Evolutionary conservation across 2,888 invertebrate species (phyloP).

Genomic region (Alloscopus bannaensis): DNA sequence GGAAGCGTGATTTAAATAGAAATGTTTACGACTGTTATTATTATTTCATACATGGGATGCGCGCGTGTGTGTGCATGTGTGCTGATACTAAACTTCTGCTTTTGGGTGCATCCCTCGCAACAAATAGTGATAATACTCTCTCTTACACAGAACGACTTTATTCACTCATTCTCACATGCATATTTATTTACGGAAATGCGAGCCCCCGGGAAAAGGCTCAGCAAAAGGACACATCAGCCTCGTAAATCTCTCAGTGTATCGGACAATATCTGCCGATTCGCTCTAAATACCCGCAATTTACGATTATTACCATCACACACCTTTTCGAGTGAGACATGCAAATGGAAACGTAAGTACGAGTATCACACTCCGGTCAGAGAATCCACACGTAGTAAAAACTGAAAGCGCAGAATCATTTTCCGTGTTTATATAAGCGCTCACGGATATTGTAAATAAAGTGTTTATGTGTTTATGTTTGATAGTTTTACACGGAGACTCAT

Average conservation of each 20-base stretch:
- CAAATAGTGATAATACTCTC: constrained; percentile 11
- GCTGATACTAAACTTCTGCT: neutral
- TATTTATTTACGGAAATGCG: constrained; percentile 38
- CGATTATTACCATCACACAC: constrained; percentile 63
- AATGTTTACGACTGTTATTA: constrained; percentile 63
- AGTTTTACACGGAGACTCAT: constrained; percentile 16
- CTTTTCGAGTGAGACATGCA: too few relatives aligned
- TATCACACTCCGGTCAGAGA: too few relatives aligned
- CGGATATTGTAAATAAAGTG: too few relatives aligned
- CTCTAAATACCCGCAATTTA: constrained; percentile 65
- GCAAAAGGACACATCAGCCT: constrained; percentile 55
- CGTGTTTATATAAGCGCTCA: too few relatives aligned
- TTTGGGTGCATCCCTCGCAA: neutral
- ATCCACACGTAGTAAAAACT: too few relatives aligned
- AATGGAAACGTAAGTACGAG: too few relatives aligned
- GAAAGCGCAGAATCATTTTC: too few relatives aligned
- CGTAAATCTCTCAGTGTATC: constrained; percentile 61
- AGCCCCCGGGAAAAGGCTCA: constrained; percentile 29
- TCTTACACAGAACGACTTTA: constrained; percentile 5
- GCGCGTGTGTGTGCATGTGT: constrained; percentile 4
- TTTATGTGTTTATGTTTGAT: constrained; percentile 37
- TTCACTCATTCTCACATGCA: constrained; percentile 19
- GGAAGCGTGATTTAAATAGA: constrained; percentile 54
- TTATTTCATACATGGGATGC: constrained; percentile 38
- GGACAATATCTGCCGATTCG: constrained; percentile 65